A percentile compares a stretch with the other conserved stretches of the same genome.
These are phyloP conservation scores for Epizoanthus scotinus DNA, from an alignment of 92 coral and sea anemone genomes.

Conservation along the genomic window DNA sequence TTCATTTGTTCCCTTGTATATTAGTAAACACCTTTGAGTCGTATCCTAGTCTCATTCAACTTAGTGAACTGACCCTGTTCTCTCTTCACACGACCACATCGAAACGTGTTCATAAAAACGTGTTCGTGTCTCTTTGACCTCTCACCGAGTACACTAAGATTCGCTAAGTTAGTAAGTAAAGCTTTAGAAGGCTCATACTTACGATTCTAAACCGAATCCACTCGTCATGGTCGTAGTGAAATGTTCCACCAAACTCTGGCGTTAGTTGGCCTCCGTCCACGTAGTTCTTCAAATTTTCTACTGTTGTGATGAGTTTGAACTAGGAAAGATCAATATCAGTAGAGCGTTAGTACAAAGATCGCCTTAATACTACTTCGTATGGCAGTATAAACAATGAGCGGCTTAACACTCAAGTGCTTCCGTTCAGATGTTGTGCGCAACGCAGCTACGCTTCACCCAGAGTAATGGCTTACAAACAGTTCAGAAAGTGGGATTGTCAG, in stretches of 20 bases:
- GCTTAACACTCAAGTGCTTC: neutral
- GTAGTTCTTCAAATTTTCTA: constrained; percentile 78
- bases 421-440: neutral
- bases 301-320: constrained; percentile 94
- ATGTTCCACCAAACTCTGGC: constrained; percentile 91
- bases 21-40: no score
- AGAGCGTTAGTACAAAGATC: constrained; percentile 5
- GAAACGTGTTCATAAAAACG: neutral
- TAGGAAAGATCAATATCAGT: constrained; percentile 54
- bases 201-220: constrained; percentile 98
- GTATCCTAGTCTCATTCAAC: no score
- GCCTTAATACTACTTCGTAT: neutral
- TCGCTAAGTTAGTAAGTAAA: neutral
- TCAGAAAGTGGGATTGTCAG: neutral
- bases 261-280: constrained; percentile 85
- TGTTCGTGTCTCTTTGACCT: neutral
- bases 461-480: neutral
- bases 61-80: no score
- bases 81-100: no score
- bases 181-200: constrained; percentile 43
- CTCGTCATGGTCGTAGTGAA: constrained; percentile 93
- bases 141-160: neutral
- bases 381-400: neutral
- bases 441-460: no score
- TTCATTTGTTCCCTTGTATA: no score